Evolutionary conservation across 2,113 vertebrate genomes (phyloP).

Genomic region (Pygoscelis adeliae): DNA sequence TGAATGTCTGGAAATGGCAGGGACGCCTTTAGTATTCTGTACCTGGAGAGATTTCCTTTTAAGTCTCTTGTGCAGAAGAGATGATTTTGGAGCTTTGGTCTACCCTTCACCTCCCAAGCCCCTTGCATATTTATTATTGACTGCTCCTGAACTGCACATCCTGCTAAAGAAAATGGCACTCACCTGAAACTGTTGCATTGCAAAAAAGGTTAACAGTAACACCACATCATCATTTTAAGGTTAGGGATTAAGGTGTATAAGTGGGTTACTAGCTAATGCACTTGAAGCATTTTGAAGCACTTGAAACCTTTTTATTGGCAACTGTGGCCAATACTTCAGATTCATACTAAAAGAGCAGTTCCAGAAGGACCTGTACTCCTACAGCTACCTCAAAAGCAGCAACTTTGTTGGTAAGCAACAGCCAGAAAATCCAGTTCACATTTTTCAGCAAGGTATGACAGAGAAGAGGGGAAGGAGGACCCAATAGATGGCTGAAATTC

Average conservation of each 20-base stretch:
- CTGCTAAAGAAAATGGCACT: background rate
- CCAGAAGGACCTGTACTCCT: background rate
- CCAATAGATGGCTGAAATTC: background rate
- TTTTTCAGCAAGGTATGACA: background rate
- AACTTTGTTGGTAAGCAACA: background rate
- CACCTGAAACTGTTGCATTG: rapidly evolving
- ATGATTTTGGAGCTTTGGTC: background rate
- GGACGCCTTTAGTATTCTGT: background rate
- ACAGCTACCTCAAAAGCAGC: background rate
- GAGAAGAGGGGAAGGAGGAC: background rate
- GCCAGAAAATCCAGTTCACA: background rate
- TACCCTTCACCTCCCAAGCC: too few species aligned
- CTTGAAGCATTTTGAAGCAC: background rate
- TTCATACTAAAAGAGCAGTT: background rate
- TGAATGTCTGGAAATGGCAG: background rate
- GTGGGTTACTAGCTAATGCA: background rate
- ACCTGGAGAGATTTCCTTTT: background rate
- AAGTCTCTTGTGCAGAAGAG: background rate
- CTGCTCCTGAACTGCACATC: background rate
- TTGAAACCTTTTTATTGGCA: background rate
- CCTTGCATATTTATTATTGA: rapidly evolving
- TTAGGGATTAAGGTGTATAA: background rate
- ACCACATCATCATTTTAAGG: background rate
- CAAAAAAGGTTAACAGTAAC: background rate
- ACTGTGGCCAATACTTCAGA: background rate